phyloP scores from a whole-genome alignment of 2,888 invertebrate species.

The Emesis furor region DNA sequence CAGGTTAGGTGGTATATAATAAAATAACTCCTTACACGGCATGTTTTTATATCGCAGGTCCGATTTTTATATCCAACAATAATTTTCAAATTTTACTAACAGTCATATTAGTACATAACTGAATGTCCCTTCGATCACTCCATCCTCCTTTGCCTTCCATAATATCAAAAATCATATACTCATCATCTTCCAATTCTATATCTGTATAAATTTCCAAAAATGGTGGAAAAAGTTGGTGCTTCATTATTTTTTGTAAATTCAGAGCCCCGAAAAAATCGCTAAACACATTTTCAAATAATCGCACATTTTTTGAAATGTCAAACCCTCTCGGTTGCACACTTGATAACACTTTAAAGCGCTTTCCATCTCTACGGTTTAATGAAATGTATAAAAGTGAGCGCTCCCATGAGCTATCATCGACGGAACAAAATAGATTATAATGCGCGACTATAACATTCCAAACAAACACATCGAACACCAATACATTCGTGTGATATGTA shows the following conservation, averaged over 20 bases:
- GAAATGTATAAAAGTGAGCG: constrained; percentile 81
- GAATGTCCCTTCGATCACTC: constrained; percentile 81
- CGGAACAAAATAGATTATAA: constrained; percentile 81
- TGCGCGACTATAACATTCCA: constrained; percentile 83
- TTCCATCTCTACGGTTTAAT: constrained; percentile 78
- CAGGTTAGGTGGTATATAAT: too few species aligned
- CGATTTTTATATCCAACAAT: constrained; percentile 10
- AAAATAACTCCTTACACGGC: too few species aligned
- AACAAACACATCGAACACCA: constrained; percentile 79
- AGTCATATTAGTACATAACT: constrained; percentile 81
- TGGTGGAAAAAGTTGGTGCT: constrained; percentile 76
- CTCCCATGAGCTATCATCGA: constrained; percentile 83
- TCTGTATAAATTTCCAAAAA: constrained; percentile 79
- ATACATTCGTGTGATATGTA: constrained; percentile 77
- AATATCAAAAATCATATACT: constrained; percentile 78
- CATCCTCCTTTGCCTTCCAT: constrained; percentile 80
- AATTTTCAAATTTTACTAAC: constrained; percentile 76
- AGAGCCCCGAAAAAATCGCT: constrained; percentile 73
- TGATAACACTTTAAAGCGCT: constrained; percentile 80
- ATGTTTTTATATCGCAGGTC: too few species aligned
- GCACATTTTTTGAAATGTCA: constrained; percentile 79
- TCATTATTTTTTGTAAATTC: constrained; percentile 70
- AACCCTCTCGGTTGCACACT: constrained; percentile 48
- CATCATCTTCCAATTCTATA: constrained; percentile 79
- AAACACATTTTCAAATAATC: constrained; percentile 70